Evolutionary conservation across 2,888 invertebrate genomes (phyloP), one percentile per base, ranked within the genome.

Genomic region (Stictocephala bisonia): DNA sequence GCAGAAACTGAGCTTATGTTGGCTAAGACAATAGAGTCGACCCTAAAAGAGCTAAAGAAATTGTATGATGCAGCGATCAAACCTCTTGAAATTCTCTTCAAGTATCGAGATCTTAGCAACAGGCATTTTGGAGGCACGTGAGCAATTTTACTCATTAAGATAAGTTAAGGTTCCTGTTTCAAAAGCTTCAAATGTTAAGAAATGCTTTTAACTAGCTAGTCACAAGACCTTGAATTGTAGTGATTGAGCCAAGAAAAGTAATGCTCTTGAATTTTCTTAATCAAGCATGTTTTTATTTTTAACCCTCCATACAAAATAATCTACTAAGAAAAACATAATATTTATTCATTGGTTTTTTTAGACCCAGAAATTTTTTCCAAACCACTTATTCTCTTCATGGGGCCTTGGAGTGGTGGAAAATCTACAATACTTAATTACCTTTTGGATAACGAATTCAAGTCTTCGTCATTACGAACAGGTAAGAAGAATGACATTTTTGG

Each of bases 341-440:
- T n/a, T n/a, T n/a, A n/a, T n/a, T n/a, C n/a, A n/a, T n/a, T n/a
- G n/a, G n/a, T n/a, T 76, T 72, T 79, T 81, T 66, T 80, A 88
- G 97, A 97, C 85, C 93, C 95, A 1, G 96, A 97, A 88, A 95
- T 97, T 82, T 95, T 95, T 84, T 95, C 96, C 2, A 97, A 96
- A 82, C 97, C 97, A 1, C 86, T 97, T 81, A 90, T 97, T 68
- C 87, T 97, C 3, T 95, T 97, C 82, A 94, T 97, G 93, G 97
- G 97, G 48, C 96, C 97, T 41, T 97, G 96, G 95, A 96, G 96
- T 81, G 96, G 96, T 74, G 97, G 97, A 77, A 97, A 97, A 86
- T 96, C 96, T 0, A 93, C 95, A 68, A 94, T 96, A 79, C 91
- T 97, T 77, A 97, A 97, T 85, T 97, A 97, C 85, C 86, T 97